Percentiles rank a stretch among this genome's conserved stretches.
Conservation (phyloP, 2,888 invertebrate genomes). For the Cataglyphis livida region DNA sequence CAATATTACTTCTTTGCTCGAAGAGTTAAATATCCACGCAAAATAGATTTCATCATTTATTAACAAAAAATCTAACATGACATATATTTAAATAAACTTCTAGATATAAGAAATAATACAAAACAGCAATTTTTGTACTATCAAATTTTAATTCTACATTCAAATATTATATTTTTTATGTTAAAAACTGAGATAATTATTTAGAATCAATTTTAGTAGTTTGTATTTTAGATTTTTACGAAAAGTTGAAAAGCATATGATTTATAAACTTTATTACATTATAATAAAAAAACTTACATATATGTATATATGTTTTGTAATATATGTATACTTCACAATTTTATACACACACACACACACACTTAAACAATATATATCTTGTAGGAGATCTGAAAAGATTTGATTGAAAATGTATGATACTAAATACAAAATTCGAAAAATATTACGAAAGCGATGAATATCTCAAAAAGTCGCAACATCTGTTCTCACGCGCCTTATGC, state of each 20-base stretch:
- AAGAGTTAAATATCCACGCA: background rate
- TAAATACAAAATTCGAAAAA: background rate
- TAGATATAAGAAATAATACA: background rate
- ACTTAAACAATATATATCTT: no score
- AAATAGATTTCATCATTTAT: background rate
- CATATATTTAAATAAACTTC: background rate
- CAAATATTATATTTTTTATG: background rate
- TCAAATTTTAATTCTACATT: background rate
- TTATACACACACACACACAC: no score
- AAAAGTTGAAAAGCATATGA: background rate
- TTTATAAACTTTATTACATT: background rate
- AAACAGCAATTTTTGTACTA: background rate
- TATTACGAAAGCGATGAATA: background rate
- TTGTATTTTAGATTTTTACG: background rate
- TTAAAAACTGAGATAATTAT: background rate
- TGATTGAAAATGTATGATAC: background rate
- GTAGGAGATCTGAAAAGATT: background rate
- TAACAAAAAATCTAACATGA: background rate
- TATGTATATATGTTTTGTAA: no score
- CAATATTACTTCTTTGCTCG: background rate
- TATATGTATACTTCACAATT: no score
- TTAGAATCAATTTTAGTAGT: background rate
- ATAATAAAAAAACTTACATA: background rate
- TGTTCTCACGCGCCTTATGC: background rate
- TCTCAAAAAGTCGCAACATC: background rate